A percentile compares a stretch with the other conserved stretches of the same genome.
Conservation (phyloP, 2,888 invertebrate species). For the Galerucella nymphaeae region DNA sequence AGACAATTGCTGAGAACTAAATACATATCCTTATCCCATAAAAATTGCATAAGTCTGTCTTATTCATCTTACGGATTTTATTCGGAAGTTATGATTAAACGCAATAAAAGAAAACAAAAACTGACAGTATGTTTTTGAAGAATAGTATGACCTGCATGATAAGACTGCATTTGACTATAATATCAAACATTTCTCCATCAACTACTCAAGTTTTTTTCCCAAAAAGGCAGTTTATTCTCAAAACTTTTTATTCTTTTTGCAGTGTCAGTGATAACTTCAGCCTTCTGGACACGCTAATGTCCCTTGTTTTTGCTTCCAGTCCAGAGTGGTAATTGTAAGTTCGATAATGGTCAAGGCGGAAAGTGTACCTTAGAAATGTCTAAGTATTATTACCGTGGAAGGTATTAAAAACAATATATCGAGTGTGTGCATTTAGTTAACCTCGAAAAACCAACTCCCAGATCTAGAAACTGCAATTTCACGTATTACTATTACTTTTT, state of each 20-base stretch:
- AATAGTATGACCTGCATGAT: too few species aligned
- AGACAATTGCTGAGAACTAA: too few species aligned
- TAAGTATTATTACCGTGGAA: slow-evolving; percentile 11
- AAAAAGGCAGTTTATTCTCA: not conserved
- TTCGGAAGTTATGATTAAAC: too few species aligned
- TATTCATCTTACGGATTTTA: too few species aligned
- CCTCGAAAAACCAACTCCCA: not conserved
- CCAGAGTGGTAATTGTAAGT: slow-evolving; percentile 27
- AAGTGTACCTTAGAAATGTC: slow-evolving; percentile 15
- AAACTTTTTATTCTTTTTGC: not conserved
- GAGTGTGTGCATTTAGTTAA: not conserved
- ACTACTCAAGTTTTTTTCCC: not conserved
- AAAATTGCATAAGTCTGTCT: too few species aligned
- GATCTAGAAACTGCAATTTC: too few species aligned
- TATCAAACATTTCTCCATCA: too few species aligned
- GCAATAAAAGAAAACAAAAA: too few species aligned
- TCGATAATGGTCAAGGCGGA: slow-evolving; percentile 26
- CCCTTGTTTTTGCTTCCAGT: slow-evolving; percentile 1
- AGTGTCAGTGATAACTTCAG: not conserved
- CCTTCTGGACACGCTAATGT: not conserved
- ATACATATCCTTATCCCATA: too few species aligned
- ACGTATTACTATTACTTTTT: too few species aligned
- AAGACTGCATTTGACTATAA: too few species aligned
- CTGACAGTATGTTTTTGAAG: too few species aligned
- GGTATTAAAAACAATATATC: not conserved